These are phyloP conservation scores for Schizopygopsis malacanthus DNA, from an alignment of 2,797 vertebrate species.

Conservation along the genomic window DNA sequence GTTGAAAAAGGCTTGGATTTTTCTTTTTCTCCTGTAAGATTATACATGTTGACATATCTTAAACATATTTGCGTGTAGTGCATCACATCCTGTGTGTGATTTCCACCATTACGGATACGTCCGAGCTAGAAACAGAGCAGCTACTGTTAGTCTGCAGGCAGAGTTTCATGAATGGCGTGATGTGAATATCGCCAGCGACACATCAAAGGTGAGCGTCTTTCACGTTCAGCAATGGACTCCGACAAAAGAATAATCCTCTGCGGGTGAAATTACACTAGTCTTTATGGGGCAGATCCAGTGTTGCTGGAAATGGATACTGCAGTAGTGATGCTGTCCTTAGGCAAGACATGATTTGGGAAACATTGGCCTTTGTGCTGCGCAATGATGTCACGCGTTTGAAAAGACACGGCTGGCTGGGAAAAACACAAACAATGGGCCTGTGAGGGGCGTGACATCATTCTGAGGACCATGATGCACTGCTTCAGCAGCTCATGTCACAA, in stretches of 20 bases:
- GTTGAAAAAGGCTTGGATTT: background rate
- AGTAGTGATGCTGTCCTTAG: constrained; percentile 75
- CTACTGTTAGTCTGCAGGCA: constrained; percentile 27
- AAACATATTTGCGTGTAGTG: background rate
- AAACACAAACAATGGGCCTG: background rate
- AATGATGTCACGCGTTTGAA: constrained; percentile 59
- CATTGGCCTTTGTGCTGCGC: constrained; percentile 73
- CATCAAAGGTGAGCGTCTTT: constrained; percentile 77
- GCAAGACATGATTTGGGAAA: constrained; percentile 77
- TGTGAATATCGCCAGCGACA: constrained; percentile 73
- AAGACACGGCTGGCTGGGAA: background rate
- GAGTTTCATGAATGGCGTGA: constrained; percentile 75
- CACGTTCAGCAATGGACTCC: constrained; percentile 75
- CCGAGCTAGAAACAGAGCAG: background rate
- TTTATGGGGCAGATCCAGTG: constrained; percentile 76
- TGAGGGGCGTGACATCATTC: constrained; percentile 12
- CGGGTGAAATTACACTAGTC: constrained; percentile 72
- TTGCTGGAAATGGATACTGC: constrained; percentile 79
- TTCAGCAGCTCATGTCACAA: background rate
- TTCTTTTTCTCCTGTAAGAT: background rate
- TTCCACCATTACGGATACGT: constrained; percentile 40
- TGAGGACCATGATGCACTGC: constrained; percentile 1
- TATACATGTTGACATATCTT: background rate
- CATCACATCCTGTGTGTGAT: background rate
- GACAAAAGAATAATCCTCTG: constrained; percentile 73